Conservation (phyloP, 2,888 invertebrate genomes). For the Ophion ellenae region DNA sequence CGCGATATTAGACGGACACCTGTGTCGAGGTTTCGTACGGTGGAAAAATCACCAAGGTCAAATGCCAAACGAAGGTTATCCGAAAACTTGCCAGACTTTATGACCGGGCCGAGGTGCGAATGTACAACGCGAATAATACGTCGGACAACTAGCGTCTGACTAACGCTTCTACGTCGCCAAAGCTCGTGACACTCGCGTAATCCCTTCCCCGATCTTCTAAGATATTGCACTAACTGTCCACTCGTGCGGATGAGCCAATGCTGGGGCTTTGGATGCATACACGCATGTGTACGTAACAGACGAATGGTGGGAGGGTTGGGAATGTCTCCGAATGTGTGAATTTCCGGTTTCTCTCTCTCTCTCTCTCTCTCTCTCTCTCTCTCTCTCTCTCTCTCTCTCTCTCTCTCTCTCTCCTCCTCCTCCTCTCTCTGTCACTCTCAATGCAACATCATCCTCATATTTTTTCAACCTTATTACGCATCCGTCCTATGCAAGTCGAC, state of each 20-base stretch:
- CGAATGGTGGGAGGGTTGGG: conserved; percentile 16
- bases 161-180: conserved; percentile 54
- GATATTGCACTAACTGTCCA: conserved; percentile 18
- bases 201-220: conserved; percentile 44
- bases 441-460: conserved; percentile 7
- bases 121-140: background rate
- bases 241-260: conserved; percentile 23
- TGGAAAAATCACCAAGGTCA: too few species aligned
- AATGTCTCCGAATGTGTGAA: conserved; percentile 25
- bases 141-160: conserved; percentile 17
- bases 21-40: too few species aligned
- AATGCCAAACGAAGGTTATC: too few species aligned
- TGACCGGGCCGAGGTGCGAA: conserved; percentile 13
- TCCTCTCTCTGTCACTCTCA: conserved; percentile 12
- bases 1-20: too few species aligned
- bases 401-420: background rate
- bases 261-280: conserved; percentile 9
- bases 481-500: background rate
- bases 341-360: conserved; percentile 8
- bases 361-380: background rate
- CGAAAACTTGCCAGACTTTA: too few species aligned
- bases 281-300: conserved; percentile 5
- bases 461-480: background rate
- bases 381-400: conserved; percentile 10
- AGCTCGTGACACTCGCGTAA: conserved; percentile 39